phyloP scores from a whole-genome alignment of 2,797 vertebrate genomes.

The Bufotes viridis region DNA sequence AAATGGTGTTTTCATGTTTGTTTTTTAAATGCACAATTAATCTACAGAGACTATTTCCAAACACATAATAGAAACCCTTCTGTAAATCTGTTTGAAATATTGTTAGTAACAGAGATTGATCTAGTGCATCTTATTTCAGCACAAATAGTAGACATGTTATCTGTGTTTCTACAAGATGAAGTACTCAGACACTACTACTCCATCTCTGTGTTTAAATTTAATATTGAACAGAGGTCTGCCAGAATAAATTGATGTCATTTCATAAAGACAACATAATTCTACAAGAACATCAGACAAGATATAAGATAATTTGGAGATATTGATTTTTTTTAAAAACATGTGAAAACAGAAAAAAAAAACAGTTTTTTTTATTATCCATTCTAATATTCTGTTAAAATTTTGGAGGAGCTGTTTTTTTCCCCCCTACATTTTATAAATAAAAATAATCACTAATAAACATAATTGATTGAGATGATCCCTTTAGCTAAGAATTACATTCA shows the following conservation, averaged over 20 bases:
- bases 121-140: neutral
- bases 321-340: neutral
- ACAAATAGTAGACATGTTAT: slow-evolving; percentile 22
- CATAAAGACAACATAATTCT: slow-evolving; percentile 2
- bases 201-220: slow-evolving; percentile 5
- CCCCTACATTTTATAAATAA: neutral
- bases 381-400: neutral
- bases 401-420: neutral
- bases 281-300: slow-evolving; percentile 15
- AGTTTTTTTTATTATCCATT: neutral
- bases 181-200: neutral
- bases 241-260: slow-evolving; percentile 30
- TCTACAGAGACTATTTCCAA: neutral
- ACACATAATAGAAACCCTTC: neutral
- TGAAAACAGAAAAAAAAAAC: neutral
- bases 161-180: slow-evolving; percentile 25
- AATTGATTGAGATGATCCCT: neutral
- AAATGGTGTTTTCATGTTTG: neutral
- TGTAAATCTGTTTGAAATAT: neutral
- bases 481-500: neutral
- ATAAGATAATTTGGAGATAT: neutral
- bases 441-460: neutral
- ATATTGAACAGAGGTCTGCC: slow-evolving; percentile 26
- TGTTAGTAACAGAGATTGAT: slow-evolving; percentile 22
- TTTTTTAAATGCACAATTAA: neutral